Conservation (phyloP, 2,113 vertebrate genomes). For the Proteles cristata region DNA sequence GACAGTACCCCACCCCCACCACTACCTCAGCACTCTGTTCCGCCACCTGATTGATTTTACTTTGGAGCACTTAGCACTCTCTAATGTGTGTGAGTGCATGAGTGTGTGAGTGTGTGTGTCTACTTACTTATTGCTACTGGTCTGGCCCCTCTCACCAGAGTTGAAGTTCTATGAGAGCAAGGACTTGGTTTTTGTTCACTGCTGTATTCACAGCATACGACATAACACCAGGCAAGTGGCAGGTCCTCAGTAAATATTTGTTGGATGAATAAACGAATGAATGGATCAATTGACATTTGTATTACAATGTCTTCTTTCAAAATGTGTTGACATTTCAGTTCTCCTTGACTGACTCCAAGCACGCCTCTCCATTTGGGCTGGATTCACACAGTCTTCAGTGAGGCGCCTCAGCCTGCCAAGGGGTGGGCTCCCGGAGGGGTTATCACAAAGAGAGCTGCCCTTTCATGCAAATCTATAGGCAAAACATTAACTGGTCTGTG, state of each 20-base stretch:
- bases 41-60: not conserved
- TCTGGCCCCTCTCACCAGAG: not conserved
- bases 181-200: not conserved
- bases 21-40: too few species aligned
- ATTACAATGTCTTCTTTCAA: not conserved
- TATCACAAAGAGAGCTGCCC: not conserved
- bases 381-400: not conserved
- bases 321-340: not conserved
- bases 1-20: not conserved
- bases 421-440: not conserved
- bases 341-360: not conserved
- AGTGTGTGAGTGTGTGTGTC: not conserved
- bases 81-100: not conserved
- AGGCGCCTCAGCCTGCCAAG: not conserved
- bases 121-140: not conserved
- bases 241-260: not conserved
- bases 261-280: not conserved
- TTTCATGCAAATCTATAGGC: not conserved
- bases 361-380: not conserved
- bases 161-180: not conserved
- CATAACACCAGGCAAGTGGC: not conserved
- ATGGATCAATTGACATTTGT: not conserved
- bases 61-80: not conserved
- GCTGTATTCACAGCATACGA: not conserved
- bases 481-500: not conserved